Evolutionary conservation across 1,140 invertebrate species (phyloP).

Genomic region (Drosophila serrata): DNA sequence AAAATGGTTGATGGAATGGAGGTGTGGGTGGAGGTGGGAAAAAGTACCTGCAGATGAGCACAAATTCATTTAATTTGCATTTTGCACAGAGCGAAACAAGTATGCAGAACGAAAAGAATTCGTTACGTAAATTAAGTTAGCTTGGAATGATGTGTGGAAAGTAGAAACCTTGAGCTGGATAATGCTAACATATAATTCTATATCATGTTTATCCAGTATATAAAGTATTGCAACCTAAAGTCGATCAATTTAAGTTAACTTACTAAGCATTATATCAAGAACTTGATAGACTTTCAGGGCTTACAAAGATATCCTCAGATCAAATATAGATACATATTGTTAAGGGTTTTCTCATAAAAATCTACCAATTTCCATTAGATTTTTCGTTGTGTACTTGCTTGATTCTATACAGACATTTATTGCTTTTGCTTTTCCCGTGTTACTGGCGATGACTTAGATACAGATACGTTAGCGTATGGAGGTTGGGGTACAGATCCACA

Average conservation of each 20-base stretch:
- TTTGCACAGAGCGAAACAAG: neutral
- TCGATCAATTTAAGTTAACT: neutral
- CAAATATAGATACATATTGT: neutral
- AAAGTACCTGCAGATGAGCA: slow-evolving; percentile 23
- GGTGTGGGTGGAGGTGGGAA: neutral
- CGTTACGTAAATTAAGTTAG: neutral
- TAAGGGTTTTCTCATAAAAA: neutral
- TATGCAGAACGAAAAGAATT: slow-evolving; percentile 3
- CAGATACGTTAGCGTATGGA: slow-evolving; percentile 43
- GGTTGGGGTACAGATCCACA: slow-evolving; percentile 4
- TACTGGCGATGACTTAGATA: slow-evolving; percentile 31
- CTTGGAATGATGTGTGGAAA: neutral
- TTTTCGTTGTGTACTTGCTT: slow-evolving; percentile 1
- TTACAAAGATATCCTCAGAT: no score
- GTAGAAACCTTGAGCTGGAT: neutral
- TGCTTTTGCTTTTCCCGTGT: slow-evolving; percentile 11
- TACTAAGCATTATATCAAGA: no score
- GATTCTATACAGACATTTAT: slow-evolving; percentile 33
- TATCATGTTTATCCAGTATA: neutral
- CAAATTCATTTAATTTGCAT: slow-evolving; percentile 15
- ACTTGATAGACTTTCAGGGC: neutral
- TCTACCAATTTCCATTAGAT: neutral
- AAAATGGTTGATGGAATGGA: neutral
- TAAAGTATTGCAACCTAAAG: neutral
- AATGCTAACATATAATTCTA: neutral